Evolutionary conservation across 2,113 vertebrate genomes (phyloP).

Genomic region (Rhabdornis inornatus): DNA sequence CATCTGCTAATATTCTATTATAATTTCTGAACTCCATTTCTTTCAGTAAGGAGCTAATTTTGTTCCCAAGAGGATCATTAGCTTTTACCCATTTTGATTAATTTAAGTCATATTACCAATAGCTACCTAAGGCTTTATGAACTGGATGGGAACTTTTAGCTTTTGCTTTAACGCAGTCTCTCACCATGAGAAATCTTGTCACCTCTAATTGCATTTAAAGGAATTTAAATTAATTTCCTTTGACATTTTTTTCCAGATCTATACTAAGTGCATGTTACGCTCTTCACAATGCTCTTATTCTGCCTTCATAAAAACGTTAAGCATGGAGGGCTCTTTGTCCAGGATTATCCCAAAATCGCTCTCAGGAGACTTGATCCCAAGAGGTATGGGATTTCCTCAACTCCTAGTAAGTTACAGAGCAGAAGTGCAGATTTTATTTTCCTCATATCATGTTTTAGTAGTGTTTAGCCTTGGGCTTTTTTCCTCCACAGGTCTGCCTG

Average conservation of each 20-base stretch:
- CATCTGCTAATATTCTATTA: constrained; percentile 68
- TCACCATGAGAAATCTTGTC: constrained; percentile 63
- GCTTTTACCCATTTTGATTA: constrained; percentile 68
- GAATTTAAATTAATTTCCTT: constrained; percentile 64
- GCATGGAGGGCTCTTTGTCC: neutral
- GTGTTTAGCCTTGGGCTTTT: neutral
- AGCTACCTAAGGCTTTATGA: constrained; percentile 63
- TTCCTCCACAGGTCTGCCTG: neutral
- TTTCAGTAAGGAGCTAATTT: constrained; percentile 75
- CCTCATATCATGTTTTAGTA: fast-evolving
- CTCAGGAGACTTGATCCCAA: neutral
- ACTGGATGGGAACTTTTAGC: constrained; percentile 56
- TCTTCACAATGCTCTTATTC: neutral
- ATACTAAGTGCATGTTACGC: neutral
- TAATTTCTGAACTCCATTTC: constrained; percentile 70
- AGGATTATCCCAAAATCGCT: neutral
- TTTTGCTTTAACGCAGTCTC: constrained; percentile 43
- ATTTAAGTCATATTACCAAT: constrained; percentile 66
- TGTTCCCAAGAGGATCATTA: constrained; percentile 69
- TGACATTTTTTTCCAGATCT: constrained; percentile 55
- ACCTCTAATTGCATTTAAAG: constrained; percentile 55
- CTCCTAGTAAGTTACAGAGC: neutral
- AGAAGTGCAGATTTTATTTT: neutral
- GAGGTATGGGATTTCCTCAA: neutral
- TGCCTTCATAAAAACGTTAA: neutral